Percentiles rank a stretch among this genome's conserved stretches.
Conservation (phyloP, 1,140 invertebrate genomes). For the Drosophila bipectinata region DNA sequence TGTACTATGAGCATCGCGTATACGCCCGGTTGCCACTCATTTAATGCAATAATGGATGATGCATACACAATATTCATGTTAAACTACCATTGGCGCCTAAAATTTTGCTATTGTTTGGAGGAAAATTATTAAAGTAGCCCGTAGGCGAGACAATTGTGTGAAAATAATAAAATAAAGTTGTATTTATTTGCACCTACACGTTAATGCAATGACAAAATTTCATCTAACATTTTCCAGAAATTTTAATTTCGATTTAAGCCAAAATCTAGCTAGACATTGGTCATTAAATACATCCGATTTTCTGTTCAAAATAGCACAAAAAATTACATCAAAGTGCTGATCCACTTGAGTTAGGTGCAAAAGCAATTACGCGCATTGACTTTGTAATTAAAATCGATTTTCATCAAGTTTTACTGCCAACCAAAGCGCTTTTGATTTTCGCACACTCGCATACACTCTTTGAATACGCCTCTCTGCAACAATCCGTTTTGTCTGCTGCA, state of each 20-base stretch:
- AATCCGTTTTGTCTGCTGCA: slow-evolving; percentile 66
- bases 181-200: too few species aligned
- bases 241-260: background rate
- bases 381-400: slow-evolving; percentile 83
- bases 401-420: slow-evolving; percentile 70
- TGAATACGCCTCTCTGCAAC: slow-evolving; percentile 37
- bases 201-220: too few species aligned
- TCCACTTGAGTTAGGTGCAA: slow-evolving; percentile 74
- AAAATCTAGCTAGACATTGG: background rate
- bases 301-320: slow-evolving; percentile 32
- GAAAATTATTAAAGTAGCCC: background rate
- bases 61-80: slow-evolving; percentile 52
- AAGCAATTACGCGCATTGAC: slow-evolving; percentile 79
- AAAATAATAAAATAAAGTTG: too few species aligned
- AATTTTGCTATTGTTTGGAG: background rate
- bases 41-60: slow-evolving; percentile 41
- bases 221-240: background rate
- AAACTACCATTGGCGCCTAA: slow-evolving; percentile 47
- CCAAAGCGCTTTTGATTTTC: slow-evolving; percentile 67
- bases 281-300: slow-evolving; percentile 12
- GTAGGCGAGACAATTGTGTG: too few species aligned
- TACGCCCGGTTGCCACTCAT: slow-evolving; percentile 39
- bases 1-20: slow-evolving; percentile 12
- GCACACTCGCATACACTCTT: slow-evolving; percentile 31
- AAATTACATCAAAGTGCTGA: slow-evolving; percentile 60